Evolutionary conservation across 2,113 vertebrate genomes (phyloP), one percentile per base, ranked within the genome.

Genomic region (Scopus umbretta): DNA sequence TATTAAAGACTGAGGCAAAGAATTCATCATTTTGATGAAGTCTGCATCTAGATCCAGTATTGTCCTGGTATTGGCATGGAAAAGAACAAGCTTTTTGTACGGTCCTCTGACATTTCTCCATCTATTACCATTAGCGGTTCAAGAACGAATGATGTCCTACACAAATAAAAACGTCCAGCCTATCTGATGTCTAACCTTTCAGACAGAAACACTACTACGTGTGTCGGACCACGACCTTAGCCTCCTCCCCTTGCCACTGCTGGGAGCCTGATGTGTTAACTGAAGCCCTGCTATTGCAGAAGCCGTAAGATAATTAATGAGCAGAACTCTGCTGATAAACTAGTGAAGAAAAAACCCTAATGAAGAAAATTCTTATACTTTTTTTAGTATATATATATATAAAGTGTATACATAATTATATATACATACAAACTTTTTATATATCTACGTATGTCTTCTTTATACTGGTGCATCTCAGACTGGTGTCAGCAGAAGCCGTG

Each of bases 131-230:
- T 26, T 32, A 36, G 14, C 6, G 11, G 29, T 10, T 66, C 7
- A 56, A 80, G 42, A 82, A 26, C 0, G 2, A 30, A 79, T 73
- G 36, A 21, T 56, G 58, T 79, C 32, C 42, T 40, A 25, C 21
- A 36, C 11, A 87, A 92, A 80, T 45, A 47, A 71, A 80, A 78
- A 16, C 0, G 5, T 40, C 66, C 40, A 92, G 71, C 25, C 29
- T 25, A 70, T 65, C 63, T 74, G 20, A 23, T 7, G 18, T 47
- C 61, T 49, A 40, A 43, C 23, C 27, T 80, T 78, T 53, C 53
- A 65, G 71, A 42, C 11, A 63, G 53, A 85, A 85, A 75, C 11
- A 26, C 25, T 10, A 20, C 17, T 6, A 3, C 0, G 0, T n/a
- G 40, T 49, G 74, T 43, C n/a, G 66, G 36, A 65, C 27, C n/a